Base-by-base conservation (phyloP, 2,113 vertebrate species). In the Lonchura striata region DNA sequence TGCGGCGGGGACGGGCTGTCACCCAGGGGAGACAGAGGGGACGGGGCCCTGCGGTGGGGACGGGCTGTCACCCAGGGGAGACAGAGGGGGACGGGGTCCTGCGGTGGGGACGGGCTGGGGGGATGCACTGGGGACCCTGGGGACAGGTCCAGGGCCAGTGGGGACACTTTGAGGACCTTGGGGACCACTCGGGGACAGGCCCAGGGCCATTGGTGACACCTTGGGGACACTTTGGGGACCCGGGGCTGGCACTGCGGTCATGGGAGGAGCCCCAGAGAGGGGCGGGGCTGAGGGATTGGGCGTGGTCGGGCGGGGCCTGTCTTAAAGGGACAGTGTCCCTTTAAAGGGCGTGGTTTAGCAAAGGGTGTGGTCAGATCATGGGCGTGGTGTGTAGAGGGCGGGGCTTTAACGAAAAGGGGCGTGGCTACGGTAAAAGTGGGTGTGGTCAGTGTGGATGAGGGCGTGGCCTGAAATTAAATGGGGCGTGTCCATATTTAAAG, bases 311-410 rank as follows among this genome's bases (percentile, higher is more conserved):
- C 3, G 44, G 42, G 79, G 46, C 30, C 6, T 0, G 6, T 3
- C 10, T 27, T 61, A 50, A 77, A 41, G 35, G 13, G 10, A 9
- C 35, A 3, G 10, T 13, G 22, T 2, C 6, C 3, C 2, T 15
- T 10, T 13, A 10, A 4, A 5, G 24, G 49, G 28, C 6, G 33
- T 25, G 66, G 8, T 2, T 27, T 31, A 8, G 5, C 0, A 1
- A 54, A 20, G 13, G 71, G 54, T 27, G 54, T 18, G n/a, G 33
- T 11, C 53, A 54, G 8, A 54, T 21, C 10, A 54, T 5, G 13
- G 44, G n/a, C 2, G 5, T 13, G 46, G 14, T 7, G 6, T 4
- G 24, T 53, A 30, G 70, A 42, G 25, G 69, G 59, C 19, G 53
- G 49, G 79, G 18, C 2, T 7, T 3, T 2, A 5, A 1, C 5